Percentiles rank a stretch among this genome's conserved stretches.
These are phyloP conservation scores for Hirtodrosophila histrioides DNA, from an alignment of 2,888 invertebrate genomes.

Conservation along the genomic window DNA sequence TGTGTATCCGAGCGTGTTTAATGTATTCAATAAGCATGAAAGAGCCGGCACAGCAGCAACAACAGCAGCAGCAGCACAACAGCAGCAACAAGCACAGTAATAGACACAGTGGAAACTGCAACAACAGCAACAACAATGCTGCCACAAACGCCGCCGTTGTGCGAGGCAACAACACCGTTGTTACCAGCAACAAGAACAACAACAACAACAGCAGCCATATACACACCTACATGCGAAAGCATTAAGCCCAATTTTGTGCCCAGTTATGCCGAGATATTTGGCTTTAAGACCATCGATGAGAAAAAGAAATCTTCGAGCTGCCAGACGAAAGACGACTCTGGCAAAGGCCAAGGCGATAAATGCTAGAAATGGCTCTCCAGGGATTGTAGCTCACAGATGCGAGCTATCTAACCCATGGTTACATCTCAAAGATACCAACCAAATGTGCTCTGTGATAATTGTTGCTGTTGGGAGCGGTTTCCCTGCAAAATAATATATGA, in stretches of 20 bases:
- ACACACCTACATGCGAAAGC: conserved; percentile 60
- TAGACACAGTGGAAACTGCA: conserved; percentile 9
- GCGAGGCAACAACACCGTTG: conserved; percentile 54
- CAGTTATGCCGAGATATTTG: conserved; percentile 72
- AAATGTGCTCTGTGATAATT: conserved; percentile 73
- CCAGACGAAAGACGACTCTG: conserved; percentile 39
- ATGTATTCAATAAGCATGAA: conserved; percentile 80
- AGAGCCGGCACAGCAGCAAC: conserved; percentile 55
- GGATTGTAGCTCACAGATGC: conserved; percentile 13
- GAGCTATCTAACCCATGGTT: conserved; percentile 9
- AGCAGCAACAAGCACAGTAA: conserved; percentile 26
- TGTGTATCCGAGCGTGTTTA: conserved; percentile 82
- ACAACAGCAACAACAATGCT: conserved; percentile 34
- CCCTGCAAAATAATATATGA: conserved; percentile 13
- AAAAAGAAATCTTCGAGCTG: conserved; percentile 55
- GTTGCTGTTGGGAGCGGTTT: conserved; percentile 38
- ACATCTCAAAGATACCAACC: conserved; percentile 31
- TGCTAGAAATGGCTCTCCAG: conserved; percentile 29
- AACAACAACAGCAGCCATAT: conserved; percentile 30
- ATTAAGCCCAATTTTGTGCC: conserved; percentile 70
- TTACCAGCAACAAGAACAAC: conserved; percentile 30
- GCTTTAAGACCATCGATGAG: conserved; percentile 64
- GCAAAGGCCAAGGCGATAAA: conserved; percentile 53
- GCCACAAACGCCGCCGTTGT: conserved; percentile 45
- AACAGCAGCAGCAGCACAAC: conserved; percentile 35